Evolutionary conservation across 1,140 invertebrate species (phyloP).

Genomic region (Ctenoplectra terminalis): DNA sequence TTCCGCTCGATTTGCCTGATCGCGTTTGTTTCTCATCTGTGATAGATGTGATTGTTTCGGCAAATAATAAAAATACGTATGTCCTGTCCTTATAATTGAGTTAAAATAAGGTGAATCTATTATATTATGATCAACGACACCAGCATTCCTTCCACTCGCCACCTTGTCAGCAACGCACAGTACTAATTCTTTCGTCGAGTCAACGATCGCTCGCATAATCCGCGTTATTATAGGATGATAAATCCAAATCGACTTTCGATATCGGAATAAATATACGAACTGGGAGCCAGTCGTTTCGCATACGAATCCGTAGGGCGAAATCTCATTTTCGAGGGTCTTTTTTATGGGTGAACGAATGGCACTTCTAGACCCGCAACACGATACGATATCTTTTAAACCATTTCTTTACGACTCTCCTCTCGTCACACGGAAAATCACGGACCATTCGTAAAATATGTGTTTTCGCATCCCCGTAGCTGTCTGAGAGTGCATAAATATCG

Average conservation of each 20-base stretch:
- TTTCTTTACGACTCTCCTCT: not conserved
- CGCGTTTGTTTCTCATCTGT: no score
- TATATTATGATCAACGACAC: no score
- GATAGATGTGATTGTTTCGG: no score
- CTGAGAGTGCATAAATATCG: not conserved
- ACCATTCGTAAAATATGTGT: not conserved
- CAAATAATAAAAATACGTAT: no score
- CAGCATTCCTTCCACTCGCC: no score
- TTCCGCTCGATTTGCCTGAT: no score
- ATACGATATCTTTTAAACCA: conserved; percentile 40
- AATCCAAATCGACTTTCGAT: conserved; percentile 52
- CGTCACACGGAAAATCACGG: not conserved
- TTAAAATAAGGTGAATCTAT: no score
- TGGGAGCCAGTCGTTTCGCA: not conserved
- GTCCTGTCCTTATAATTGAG: no score
- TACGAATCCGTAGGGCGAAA: conserved; percentile 7
- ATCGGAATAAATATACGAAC: conserved; percentile 33
- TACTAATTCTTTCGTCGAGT: not conserved
- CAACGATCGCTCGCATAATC: not conserved
- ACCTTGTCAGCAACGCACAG: no score
- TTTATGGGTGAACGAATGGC: conserved; percentile 28
- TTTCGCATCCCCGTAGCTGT: not conserved
- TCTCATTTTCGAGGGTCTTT: conserved; percentile 19
- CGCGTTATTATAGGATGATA: conserved; percentile 19
- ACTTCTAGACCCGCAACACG: conserved; percentile 12